Conservation (phyloP, 2,888 invertebrate species). For the Mycalesis mineus region DNA sequence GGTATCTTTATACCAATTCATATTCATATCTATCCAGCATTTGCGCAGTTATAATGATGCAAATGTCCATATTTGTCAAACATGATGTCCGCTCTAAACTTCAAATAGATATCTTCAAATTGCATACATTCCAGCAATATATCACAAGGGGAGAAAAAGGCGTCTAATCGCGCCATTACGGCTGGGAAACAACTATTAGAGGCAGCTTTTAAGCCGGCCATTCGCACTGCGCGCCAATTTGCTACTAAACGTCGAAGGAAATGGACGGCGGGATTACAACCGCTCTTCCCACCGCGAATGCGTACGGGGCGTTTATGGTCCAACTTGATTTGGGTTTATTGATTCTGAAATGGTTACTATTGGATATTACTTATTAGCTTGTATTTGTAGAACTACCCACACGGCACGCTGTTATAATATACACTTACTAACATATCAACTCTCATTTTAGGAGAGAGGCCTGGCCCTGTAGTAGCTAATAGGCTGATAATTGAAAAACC, state of each 20-base stretch:
- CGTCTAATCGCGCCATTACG: constrained; percentile 30
- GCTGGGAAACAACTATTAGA: constrained; percentile 32
- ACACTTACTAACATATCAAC: no score
- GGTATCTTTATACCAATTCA: no score
- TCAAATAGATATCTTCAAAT: not conserved
- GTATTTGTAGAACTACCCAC: no score
- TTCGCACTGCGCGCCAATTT: constrained; percentile 37
- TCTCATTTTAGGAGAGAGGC: no score
- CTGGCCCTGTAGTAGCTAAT: no score
- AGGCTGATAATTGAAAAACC: no score
- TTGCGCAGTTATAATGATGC: no score
- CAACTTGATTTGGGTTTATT: constrained; percentile 18
- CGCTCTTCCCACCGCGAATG: constrained; percentile 29
- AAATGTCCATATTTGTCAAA: no score
- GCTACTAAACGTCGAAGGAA: constrained; percentile 39
- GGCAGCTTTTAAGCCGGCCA: constrained; percentile 32
- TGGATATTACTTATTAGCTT: not conserved
- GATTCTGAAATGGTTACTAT: not conserved
- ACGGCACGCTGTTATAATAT: no score
- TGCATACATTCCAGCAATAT: constrained; percentile 20
- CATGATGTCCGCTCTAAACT: not conserved
- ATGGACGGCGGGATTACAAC: constrained; percentile 38
- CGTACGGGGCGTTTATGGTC: constrained; percentile 20
- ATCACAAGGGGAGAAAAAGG: constrained; percentile 22
- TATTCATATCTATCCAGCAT: no score